Evolutionary conservation across 2,888 invertebrate species (phyloP), one percentile per base, ranked within the genome.

Genomic region (Drosophila flavopinicola): DNA sequence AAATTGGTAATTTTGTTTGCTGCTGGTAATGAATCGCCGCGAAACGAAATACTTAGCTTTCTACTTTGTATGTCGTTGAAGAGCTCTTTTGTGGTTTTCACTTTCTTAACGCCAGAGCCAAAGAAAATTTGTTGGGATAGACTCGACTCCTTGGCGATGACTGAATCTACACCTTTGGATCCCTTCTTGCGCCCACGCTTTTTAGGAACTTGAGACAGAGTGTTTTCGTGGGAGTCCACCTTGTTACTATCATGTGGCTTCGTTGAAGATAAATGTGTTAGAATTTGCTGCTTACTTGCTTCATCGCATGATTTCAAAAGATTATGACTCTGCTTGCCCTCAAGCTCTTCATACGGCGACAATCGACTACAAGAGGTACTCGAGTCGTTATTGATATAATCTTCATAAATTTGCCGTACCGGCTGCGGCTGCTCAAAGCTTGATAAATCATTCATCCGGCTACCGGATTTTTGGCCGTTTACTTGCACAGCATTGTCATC

Each of bases 141-240:
- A 41, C 87, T 88, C 0, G 85, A 78, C 41, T 88, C 87, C 57
- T 88, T 88, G 2, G 90, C 90, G 25, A 91, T 85, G n/a, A 90
- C 60, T 0, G 89, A 87, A 64, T 91, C 91, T 4, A 90, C 86
- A 1, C 91, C 91, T 41, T 89, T 90, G 1, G 91, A 91, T 0
- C 91, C 91, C 57, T 91, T 91, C 66, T 91, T 91, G 0, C 91
- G 88, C 0, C 91, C 91, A 9, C 91, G 86, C 49, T 90, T 91
- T 66, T 90, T 91, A 11, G 89, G 89, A 37, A 78, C 45, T 58
- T 70, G 56, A 4, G 48, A 53, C 6, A 39, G 25, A 27, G 35
- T 41, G 7, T 45, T 57, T 13, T 51, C 49, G 11, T 32, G 24
- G 7, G 24, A 48, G 27, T 23, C 48, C 7, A 24, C 9, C 7